Base-by-base conservation (phyloP, 1,140 invertebrate genomes). In the Drosophila albomicans region DNA sequence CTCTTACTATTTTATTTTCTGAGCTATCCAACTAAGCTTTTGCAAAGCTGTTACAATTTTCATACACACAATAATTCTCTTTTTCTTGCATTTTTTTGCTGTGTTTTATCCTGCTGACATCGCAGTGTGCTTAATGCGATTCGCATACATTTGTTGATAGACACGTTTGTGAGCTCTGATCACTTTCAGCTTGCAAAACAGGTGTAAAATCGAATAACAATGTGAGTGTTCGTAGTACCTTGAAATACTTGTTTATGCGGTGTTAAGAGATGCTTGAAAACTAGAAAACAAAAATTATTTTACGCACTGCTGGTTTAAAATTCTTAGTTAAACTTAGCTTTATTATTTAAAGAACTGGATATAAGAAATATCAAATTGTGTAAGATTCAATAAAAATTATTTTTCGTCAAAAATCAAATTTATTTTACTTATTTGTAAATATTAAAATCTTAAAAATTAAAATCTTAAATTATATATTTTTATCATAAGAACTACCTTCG, bases 101-200 rank as follows among this genome's bases (percentile, higher is more conserved):
- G 16, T 52, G 25, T 57, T 49, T 63, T 64, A 63, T 63, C 61
- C 61, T 71, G 68, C 68, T 71, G 73, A 71, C 64, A 65, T 45
- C 62, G 72, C 72, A 70, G 65, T 63, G 57, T 59, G 46, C 25
- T 32, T 41, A 58, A 58, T 65, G 62, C 20, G 30, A 51, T 74
- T 56, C 41, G 7, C 16, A 74, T 56, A 11, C 32, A 13, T 54
- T 43, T 43, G 49, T 54, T 48, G 43, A 57, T 49, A 56, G 57
- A 57, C 65, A 63, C 51, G 10, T 63, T 8, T 54, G 38, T 10
- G 43, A 54, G 15, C 52, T 57, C 45, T 38, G 13, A 30, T 52
- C n/a, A 16, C 15, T 10, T 56, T 5, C 7, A 43, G 49, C 48
- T 16, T 74, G 65, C 49, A 35, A 35, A 41, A 56, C 49, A 69